phyloP scores from a whole-genome alignment of 2,888 invertebrate species.

The Frankliniella fusca region DNA sequence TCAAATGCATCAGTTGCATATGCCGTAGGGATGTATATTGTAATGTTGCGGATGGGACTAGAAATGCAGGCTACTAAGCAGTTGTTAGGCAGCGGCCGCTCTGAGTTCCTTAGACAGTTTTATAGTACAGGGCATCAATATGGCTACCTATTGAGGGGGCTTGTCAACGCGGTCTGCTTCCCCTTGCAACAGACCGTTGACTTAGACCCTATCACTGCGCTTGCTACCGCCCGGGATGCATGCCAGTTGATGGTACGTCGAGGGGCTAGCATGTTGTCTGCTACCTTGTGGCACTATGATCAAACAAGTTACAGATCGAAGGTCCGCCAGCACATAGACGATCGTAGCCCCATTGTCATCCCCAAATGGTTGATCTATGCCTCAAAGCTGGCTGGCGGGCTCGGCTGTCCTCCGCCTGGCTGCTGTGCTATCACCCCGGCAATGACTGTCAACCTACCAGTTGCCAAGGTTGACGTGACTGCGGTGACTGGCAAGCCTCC shows the following conservation, averaged over 20 bases:
- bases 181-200: not conserved
- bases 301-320: not conserved
- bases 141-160: not conserved
- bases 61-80: no score
- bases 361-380: not conserved
- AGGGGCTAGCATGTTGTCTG: not conserved
- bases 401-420: not conserved
- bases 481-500: not conserved
- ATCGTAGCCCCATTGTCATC: not conserved
- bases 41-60: not conserved
- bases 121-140: not conserved
- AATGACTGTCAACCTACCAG: not conserved
- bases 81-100: not conserved
- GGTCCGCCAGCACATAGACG: not conserved
- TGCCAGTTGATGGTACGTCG: not conserved
- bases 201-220: not conserved
- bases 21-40: not conserved
- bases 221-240: not conserved
- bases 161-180: not conserved
- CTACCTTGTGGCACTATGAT: not conserved
- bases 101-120: not conserved
- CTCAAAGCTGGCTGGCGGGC: not conserved
- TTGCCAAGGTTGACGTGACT: not conserved
- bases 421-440: not conserved
- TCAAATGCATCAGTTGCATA: not conserved